Evolutionary conservation across 2,888 invertebrate species (phyloP).

Genomic region (Theodoxus fluviatilis): DNA sequence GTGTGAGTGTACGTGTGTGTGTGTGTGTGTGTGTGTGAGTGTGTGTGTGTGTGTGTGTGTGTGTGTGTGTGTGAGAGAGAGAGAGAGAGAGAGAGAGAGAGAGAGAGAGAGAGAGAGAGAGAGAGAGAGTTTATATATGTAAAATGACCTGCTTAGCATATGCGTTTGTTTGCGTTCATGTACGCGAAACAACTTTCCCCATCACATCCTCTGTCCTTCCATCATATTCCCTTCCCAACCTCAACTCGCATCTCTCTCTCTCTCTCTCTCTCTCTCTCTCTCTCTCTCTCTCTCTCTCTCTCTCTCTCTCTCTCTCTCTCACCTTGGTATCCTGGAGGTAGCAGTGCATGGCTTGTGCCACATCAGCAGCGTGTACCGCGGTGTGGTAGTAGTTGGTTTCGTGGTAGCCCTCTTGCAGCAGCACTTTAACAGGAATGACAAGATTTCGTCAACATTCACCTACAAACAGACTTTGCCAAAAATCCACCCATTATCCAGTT

Average conservation of each 20-base stretch:
- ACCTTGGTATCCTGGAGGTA: slow-evolving; percentile 83
- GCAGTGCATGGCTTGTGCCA: slow-evolving; percentile 89
- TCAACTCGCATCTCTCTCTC: too few species aligned
- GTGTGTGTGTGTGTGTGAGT: not conserved
- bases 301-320: slow-evolving; percentile 42
- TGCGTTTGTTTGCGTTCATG: too few species aligned
- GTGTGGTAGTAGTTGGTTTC: slow-evolving; percentile 93
- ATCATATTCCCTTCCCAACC: too few species aligned
- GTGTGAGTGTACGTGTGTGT: too few species aligned
- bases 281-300: too few species aligned
- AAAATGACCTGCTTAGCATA: not conserved
- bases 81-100: not conserved
- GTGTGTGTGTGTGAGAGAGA: not conserved
- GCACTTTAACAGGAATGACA: too few species aligned
- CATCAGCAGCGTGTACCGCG: slow-evolving; percentile 88
- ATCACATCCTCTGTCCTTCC: too few species aligned
- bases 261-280: too few species aligned
- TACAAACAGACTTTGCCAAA: too few species aligned
- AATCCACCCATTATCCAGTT: too few species aligned
- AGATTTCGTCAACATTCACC: too few species aligned
- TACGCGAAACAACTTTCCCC: too few species aligned
- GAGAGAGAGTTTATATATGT: not conserved
- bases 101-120: not conserved
- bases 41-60: not conserved
- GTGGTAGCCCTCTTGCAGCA: slow-evolving; percentile 88